These are phyloP conservation scores for Campopleginae sp. DNA, from an alignment of 2,888 invertebrate genomes.

Conservation along the genomic window DNA sequence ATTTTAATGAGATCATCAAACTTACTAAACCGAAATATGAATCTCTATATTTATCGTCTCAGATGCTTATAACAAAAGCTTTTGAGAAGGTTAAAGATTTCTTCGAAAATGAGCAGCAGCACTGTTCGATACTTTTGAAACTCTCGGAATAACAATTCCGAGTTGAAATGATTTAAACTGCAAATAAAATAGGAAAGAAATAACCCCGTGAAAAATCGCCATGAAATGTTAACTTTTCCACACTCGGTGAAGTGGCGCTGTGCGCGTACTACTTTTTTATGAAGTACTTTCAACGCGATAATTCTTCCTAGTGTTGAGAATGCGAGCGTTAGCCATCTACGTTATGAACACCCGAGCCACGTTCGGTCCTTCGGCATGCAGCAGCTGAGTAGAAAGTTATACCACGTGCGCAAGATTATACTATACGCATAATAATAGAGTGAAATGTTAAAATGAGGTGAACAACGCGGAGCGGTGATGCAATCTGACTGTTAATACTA, in stretches of 20 bases:
- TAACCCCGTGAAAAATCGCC: background rate
- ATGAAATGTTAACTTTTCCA: background rate
- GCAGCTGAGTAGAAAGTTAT: constrained; percentile 60
- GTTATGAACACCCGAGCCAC: constrained; percentile 14
- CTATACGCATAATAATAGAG: constrained; percentile 25
- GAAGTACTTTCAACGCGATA: constrained; percentile 24
- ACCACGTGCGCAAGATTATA: constrained; percentile 53
- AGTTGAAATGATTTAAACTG: background rate
- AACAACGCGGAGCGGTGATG: constrained; percentile 23
- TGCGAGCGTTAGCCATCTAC: background rate
- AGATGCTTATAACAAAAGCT: background rate
- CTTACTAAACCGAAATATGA: background rate
- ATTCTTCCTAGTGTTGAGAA: constrained; percentile 14
- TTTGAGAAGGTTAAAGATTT: background rate
- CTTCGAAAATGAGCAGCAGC: background rate
- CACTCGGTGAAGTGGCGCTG: background rate
- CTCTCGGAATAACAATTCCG: background rate
- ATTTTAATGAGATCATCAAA: background rate
- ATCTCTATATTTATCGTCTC: background rate
- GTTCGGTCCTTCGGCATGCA: constrained; percentile 24
- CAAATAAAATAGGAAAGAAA: background rate
- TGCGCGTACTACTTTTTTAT: constrained; percentile 20
- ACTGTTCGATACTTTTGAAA: background rate
- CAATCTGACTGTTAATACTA: constrained; percentile 37
- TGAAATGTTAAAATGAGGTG: constrained; percentile 24